Evolutionary conservation across 2,113 vertebrate species (phyloP), one percentile per base, ranked within the genome.

Genomic region (Garra rufa): DNA sequence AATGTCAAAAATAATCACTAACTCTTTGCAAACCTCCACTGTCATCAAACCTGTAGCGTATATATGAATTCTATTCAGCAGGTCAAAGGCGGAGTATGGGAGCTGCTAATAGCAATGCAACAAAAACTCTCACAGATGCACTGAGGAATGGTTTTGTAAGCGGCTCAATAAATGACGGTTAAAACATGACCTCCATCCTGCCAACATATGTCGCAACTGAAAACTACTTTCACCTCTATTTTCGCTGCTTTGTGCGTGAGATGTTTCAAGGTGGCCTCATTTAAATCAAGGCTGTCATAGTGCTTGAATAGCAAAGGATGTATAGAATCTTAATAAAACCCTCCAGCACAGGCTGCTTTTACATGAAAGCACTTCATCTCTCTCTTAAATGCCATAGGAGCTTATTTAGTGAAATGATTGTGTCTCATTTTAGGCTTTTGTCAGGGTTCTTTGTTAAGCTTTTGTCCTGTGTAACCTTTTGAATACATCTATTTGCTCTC

Each of bases 211-310:
- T 79, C 46, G 38, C 65, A 13, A 63, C 61, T 83, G 73, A 85
- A 88, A 87, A 88, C 67, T 69, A 87, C 85, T 85, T 86, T 86
- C 70, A 88, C 85, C 85, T 84, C 61, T 73, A 85, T 86, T 87
- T 87, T 83, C 43, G 10, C 61, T 82, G 82, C 85, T 85, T 80
- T 83, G 65, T 81, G 85, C 24, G 76, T 48, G 41, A 61, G 38
- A 84, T 83, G 76, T 48, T 70, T 67, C 48, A 78, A 48, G n/a
- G 80, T 41, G 83, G 83, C 82, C 74, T 88, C 50, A 89, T 89
- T 91, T 87, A 57, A 77, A 88, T 83, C 88, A 89, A 88, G 89
- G 87, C 73, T 77, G 70, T 17, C 65, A 24, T 63, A 82, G 41
- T 24, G 28, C 15, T 48, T 50, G 78, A 87, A 82, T 84, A 84